Evolutionary conservation across 2,797 vertebrate species (phyloP), one percentile per base, ranked within the genome.

Genomic region (Sylvia borin): DNA sequence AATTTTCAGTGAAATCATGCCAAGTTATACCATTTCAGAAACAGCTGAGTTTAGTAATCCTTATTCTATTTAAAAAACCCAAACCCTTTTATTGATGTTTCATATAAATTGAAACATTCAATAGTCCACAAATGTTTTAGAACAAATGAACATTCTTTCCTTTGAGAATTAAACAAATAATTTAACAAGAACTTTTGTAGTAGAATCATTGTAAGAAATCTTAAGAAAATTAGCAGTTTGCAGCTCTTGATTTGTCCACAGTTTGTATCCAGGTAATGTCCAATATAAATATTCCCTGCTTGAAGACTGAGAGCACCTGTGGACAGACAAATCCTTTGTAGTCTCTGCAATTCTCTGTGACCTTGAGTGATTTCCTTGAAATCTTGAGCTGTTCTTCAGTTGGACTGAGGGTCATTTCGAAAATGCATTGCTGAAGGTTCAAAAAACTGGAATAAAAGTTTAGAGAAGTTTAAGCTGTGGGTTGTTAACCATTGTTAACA

Each of bases 351-450:
- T 26, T 10, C 47, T 40, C 22, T 5, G 47, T 0, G 5, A 45
- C 42, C n/a, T 84, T 53, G 45, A 71, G 26, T 17, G 64, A 72
- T 61, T 80, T 88, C 47, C 86, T 70, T 47, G 57, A 73, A 66
- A 50, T 20, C 10, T 26, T 26, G 43, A 81, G 58, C 43, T 76
- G 55, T 17, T 91, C 42, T 74, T 97, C 92, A 97, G 76, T 94
- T 92, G 76, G 78, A 21, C 87, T 95, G 95, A 67, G 75, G 65
- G 25, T 95, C 88, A 42, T 95, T 93, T 68, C 67, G 96, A 86
- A 97, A 96, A 75, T 90, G 96, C 95, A 97, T 95, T 88, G 97
- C 95, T 21, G 92, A 97, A 61, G 97, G 96, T 86, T 97, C 96
- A 90, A 97, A 97, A 86, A 97, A 96, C 97, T 97, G 76, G 11